phyloP scores from a whole-genome alignment of 53 echinoderm and acorn worm species.

The Paelopatides confundens region DNA sequence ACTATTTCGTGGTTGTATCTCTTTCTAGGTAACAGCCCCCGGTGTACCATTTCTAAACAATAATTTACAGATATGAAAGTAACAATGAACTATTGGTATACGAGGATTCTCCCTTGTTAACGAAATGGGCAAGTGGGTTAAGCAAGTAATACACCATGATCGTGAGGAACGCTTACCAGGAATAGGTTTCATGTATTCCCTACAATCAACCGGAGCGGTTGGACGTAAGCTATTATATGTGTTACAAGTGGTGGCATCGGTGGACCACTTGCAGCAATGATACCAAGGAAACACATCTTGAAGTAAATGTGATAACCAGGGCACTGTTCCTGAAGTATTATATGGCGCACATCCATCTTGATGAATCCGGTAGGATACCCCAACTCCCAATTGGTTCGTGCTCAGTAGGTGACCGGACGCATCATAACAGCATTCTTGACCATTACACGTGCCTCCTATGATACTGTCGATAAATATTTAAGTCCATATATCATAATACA shows the following conservation, averaged over 20 bases:
- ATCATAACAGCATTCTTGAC: background rate
- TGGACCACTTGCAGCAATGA: background rate
- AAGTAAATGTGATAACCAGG: conserved; percentile 9
- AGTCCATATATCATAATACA: too few relatives aligned
- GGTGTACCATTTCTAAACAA: too few relatives aligned
- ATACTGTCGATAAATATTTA: too few relatives aligned
- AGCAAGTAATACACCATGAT: too few relatives aligned
- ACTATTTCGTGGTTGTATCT: too few relatives aligned
- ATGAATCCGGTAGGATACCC: background rate
- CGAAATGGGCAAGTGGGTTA: too few relatives aligned
- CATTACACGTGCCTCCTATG: background rate
- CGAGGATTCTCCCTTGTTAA: too few relatives aligned
- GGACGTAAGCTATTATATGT: background rate
- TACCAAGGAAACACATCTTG: background rate
- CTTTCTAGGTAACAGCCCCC: too few relatives aligned
- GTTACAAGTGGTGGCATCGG: background rate
- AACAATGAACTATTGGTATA: too few relatives aligned
- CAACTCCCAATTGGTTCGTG: background rate
- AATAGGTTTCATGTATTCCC: background rate
- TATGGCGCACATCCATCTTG: background rate
- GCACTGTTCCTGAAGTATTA: background rate
- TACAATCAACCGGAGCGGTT: background rate
- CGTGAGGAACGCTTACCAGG: too few relatives aligned
- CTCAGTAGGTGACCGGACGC: background rate
- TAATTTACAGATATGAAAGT: too few relatives aligned